phyloP scores from a whole-genome alignment of 2,113 vertebrate species.

The Macrotus californicus region DNA sequence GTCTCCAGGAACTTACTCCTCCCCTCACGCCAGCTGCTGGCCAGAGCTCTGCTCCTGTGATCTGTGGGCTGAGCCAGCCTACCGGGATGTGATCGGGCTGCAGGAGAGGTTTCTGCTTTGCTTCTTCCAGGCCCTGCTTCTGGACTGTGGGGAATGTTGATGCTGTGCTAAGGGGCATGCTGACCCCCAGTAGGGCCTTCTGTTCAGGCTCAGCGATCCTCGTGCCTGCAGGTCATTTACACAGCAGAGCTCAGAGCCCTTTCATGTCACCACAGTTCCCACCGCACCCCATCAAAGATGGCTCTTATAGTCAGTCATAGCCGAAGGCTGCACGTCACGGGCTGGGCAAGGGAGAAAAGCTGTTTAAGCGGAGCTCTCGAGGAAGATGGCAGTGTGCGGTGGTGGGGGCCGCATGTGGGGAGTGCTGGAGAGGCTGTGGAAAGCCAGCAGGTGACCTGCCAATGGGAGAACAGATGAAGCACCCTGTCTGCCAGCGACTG shows the following conservation, averaged over 20 bases:
- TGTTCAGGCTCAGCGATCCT: neutral
- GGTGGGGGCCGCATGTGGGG: neutral
- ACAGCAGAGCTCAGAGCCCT: neutral
- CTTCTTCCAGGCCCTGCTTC: neutral
- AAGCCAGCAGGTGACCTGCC: neutral
- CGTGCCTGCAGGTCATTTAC: constrained; percentile 32
- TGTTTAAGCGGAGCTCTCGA: constrained; percentile 11
- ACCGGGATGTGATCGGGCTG: neutral
- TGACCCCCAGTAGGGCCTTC: neutral
- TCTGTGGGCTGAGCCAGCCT: neutral
- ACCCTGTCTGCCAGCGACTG: rapidly evolving
- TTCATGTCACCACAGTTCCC: constrained; percentile 42
- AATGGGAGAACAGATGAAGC: neutral
- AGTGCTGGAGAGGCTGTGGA: neutral
- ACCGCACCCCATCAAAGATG: constrained; percentile 59
- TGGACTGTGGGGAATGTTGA: neutral
- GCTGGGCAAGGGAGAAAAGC: constrained; percentile 23
- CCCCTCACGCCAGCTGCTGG: constrained; percentile 43
- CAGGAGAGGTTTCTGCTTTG: neutral
- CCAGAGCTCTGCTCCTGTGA: neutral
- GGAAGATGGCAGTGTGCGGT: neutral
- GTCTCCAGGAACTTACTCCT: constrained; percentile 64
- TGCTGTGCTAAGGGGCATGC: neutral
- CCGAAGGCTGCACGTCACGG: constrained; percentile 13
- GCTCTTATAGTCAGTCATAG: constrained; percentile 40